Conservation (phyloP, 53 echinoderm and acorn worm genomes). For the Mesocentrotus franciscanus region DNA sequence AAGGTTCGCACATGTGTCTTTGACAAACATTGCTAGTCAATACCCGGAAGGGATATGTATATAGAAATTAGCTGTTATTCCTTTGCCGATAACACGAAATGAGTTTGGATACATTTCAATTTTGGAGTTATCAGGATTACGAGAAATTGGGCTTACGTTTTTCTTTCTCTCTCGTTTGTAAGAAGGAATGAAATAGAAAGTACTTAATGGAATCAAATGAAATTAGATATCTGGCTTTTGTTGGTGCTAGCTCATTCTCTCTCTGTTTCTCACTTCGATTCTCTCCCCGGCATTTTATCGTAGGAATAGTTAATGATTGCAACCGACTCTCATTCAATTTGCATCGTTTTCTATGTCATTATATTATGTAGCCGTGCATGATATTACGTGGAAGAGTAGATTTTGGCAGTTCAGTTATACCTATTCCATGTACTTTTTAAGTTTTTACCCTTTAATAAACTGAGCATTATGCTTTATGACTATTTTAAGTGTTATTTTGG, state of each 20-base stretch:
- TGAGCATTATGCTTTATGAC: no score
- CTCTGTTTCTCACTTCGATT: neutral
- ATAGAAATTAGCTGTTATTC: conserved; percentile 53
- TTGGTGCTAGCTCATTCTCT: neutral
- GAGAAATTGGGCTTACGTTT: neutral
- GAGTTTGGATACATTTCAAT: conserved; percentile 19
- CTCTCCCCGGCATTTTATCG: no score
- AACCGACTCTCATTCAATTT: no score
- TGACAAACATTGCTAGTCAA: conserved; percentile 38
- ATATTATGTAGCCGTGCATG: no score
- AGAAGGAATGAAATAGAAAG: neutral
- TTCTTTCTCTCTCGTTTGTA: neutral
- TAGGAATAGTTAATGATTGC: no score
- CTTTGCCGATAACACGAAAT: neutral
- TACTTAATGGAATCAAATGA: neutral
- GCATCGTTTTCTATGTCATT: no score
- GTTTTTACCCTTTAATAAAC: no score
- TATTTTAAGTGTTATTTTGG: no score
- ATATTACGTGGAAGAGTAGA: no score
- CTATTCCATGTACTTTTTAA: no score
- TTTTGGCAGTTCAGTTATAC: no score
- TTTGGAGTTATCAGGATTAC: neutral
- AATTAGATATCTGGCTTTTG: neutral
- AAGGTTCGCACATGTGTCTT: conserved; percentile 16
- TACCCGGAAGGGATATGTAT: conserved; percentile 5